Base-by-base conservation (phyloP, 2,797 vertebrate species). In the Scolopax rusticola region DNA sequence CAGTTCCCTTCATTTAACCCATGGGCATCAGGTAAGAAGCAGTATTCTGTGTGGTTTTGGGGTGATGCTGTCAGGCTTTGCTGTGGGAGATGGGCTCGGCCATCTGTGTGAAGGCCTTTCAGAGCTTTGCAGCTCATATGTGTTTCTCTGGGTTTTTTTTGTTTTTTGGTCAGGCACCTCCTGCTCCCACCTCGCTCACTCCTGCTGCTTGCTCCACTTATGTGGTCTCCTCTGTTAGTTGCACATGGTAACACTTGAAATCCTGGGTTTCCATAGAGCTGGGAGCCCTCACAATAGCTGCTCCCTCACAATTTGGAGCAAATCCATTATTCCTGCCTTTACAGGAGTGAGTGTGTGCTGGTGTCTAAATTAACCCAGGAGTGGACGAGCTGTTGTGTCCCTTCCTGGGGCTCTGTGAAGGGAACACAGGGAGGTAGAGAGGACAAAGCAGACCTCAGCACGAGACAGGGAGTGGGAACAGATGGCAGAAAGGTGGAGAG, bases 21-120 rank as follows among this genome's bases (percentile, higher is more conserved):
- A 0, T 8, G 48, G 30, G 20, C 11, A 71, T 54, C 36, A 5
- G 0, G 0, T 36, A 68, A 67, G 71, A 45, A 50, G 40, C 12
- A n/a, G 30, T 51, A 2, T 28, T 78, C 59, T 27, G 3, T 0
- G 0, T 48, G 68, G 68, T 73, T 56, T 47, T 36, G 57, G 76
- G 71, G 76, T 27, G 61, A 10, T 30, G 3, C 56, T 60, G 54
- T 5, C 25, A 51, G 78, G 38, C 23, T 50, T 17, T 51, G 79
- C 12, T 15, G 8, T 0, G 1, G 67, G 33, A 84, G 24, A 32
- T 70, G 83, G 48, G 8, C 48, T 68, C 6, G 23, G 51, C 11
- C 21, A 5, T 7, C 68, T 9, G 2, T 28, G 43, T 36, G 27
- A 16, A 63, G 45, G 40, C 48, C 67, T 23, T 61, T 27, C 11